Evolutionary conservation across 2,113 vertebrate genomes (phyloP).

Genomic region (Falco punctatus): DNA sequence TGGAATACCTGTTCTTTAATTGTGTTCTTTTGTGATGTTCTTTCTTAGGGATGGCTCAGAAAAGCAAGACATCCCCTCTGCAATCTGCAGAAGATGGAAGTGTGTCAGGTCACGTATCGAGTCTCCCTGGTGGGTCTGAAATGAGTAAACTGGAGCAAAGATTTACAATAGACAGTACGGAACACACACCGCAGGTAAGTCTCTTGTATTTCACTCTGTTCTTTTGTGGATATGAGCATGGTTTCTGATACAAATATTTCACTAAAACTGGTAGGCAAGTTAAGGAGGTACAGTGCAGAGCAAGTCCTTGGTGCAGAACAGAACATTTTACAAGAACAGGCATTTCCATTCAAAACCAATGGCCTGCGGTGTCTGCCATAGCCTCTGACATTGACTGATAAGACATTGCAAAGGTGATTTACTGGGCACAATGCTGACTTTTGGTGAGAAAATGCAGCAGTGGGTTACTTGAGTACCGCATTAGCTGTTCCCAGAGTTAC

Average conservation of each 20-base stretch:
- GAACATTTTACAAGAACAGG: background rate
- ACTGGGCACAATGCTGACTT: background rate
- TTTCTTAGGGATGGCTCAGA: background rate
- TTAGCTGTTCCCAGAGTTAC: background rate
- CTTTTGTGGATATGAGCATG: background rate
- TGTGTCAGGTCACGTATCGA: rapidly evolving
- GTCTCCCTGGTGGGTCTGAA: background rate
- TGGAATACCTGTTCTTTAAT: background rate
- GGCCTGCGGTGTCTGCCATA: background rate
- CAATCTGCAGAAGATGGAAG: background rate
- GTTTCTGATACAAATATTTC: background rate
- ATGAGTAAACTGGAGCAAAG: background rate
- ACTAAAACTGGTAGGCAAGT: background rate
- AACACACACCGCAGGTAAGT: background rate
- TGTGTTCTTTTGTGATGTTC: background rate
- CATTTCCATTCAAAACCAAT: background rate
- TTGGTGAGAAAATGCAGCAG: background rate
- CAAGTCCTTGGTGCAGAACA: background rate
- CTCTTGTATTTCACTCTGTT: background rate
- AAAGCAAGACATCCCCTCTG: background rate
- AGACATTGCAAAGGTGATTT: background rate
- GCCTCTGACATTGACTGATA: background rate
- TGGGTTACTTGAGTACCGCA: background rate
- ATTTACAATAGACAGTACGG: background rate
- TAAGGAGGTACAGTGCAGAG: background rate